Base-by-base conservation (phyloP, 2,888 invertebrate genomes). In the Epistrophe grossulariae region DNA sequence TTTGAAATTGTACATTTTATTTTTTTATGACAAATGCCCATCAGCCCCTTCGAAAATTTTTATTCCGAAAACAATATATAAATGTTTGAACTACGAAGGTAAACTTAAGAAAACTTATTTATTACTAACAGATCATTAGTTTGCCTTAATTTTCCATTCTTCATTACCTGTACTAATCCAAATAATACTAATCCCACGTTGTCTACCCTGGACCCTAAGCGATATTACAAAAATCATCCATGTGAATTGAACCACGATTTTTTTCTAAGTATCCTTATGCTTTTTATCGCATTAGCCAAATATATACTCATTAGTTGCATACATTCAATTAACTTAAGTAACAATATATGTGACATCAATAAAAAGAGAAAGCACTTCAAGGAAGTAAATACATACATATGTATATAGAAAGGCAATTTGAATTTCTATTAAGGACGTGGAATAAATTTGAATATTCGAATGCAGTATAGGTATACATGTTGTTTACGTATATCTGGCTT, bases 351-450 rank as follows among this genome's bases (percentile, higher is more conserved):
- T 19, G 24, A 43, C 43, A 24, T 62, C 8, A 24, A 19, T 19
- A 45, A 43, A 43, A 10, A n/a, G 40, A 43, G 4, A 4, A 45
- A 64, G 8, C 45, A 43, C 7, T 62, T 62, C 2, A 45, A 45
- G 62, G 28, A 64, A 45, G 45, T n/a, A n/a, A n/a, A n/a, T n/a
- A n/a, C n/a, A n/a, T n/a, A n/a, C n/a, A n/a, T n/a, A n/a, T n/a
- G n/a, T 43, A 38, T 7, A 4, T 11, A 43, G 15, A 8, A 19
- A 60, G 38, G 38, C 59, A 60, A 60, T 60, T 38, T 60, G 17
- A 38, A 64, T 64, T 45, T 28, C 64, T 64, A 64, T 62, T 62
- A 62, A 40, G 40, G 40, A 62, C 40, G 19, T 62, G 43, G 62
- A 62, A 62, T 62, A 62, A 40, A 62, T 62, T 62, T 62, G 40